Conservation (phyloP, 2,797 vertebrate species). For the Neopelma chrysocephalum region DNA sequence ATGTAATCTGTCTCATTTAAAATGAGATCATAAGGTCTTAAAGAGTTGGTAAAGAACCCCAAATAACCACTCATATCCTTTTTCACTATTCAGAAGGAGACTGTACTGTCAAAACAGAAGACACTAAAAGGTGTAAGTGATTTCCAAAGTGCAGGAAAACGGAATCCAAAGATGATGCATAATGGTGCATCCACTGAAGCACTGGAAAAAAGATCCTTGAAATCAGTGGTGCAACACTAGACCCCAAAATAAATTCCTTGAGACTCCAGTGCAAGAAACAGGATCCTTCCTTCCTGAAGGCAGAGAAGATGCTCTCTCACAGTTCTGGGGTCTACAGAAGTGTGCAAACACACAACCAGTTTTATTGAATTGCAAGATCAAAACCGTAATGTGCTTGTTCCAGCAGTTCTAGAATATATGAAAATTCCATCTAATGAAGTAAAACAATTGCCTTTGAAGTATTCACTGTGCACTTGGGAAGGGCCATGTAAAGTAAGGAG, state of each 20-base stretch:
- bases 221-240: background rate
- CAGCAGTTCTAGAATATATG: background rate
- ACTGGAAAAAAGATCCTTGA: background rate
- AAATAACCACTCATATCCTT: background rate
- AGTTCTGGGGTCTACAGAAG: background rate
- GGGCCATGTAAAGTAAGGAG: background rate
- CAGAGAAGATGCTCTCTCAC: background rate
- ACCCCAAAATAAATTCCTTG: background rate
- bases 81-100: background rate
- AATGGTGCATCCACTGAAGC: background rate
- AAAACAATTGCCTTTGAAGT: background rate
- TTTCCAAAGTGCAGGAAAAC: background rate
- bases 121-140: background rate
- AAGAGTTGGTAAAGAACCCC: background rate
- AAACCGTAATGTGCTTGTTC: background rate
- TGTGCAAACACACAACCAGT: background rate
- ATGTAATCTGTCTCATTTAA: background rate
- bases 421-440: background rate
- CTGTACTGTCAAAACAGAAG: background rate
- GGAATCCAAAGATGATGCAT: background rate
- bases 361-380: background rate
- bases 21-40: background rate
- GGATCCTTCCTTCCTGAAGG: background rate
- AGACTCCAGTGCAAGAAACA: background rate
- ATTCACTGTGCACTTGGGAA: background rate